Percentiles rank a stretch among this genome's conserved stretches.
Conservation (phyloP, 2,113 vertebrate genomes). For the Bujurquina vittata region DNA sequence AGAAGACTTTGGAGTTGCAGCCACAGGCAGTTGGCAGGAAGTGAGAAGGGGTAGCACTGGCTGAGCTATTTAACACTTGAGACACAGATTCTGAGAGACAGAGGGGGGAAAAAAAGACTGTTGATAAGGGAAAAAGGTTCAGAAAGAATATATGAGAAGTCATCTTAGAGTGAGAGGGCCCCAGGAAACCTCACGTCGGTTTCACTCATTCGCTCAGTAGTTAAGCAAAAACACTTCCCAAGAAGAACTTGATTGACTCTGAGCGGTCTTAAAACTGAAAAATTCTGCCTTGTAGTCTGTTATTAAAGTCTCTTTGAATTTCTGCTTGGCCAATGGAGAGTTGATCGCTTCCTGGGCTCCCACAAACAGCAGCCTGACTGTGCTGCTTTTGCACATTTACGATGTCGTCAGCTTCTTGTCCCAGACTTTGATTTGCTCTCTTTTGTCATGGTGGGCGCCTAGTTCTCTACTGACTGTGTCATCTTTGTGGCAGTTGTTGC, state of each 20-base stretch:
- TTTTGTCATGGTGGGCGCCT: not conserved
- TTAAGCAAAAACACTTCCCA: constrained; percentile 41
- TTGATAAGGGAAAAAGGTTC: constrained; percentile 43
- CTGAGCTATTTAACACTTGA: constrained; percentile 43
- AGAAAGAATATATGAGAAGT: constrained; percentile 44
- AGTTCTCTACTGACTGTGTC: constrained; percentile 23
- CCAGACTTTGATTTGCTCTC: constrained; percentile 43
- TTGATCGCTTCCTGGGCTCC: constrained; percentile 37
- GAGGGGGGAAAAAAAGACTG: not conserved
- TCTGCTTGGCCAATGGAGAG: constrained; percentile 37
- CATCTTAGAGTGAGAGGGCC: constrained; percentile 22
- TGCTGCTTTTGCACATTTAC: constrained; percentile 42
- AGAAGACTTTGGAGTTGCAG: constrained; percentile 40
- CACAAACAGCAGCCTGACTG: constrained; percentile 9
- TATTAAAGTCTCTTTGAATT: constrained; percentile 63
- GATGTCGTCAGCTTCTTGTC: constrained; percentile 42
- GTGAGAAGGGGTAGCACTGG: constrained; percentile 14
- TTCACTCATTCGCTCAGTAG: constrained; percentile 44
- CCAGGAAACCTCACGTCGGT: constrained; percentile 20
- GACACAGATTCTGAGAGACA: constrained; percentile 3
- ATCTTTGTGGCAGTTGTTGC: constrained; percentile 27
- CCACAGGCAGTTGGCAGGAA: constrained; percentile 30
- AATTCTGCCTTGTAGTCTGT: constrained; percentile 40
- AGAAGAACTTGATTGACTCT: constrained; percentile 50
- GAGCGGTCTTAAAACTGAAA: constrained; percentile 25